Conservation (phyloP, 2,888 invertebrate genomes). For the Agrotis segetum region DNA sequence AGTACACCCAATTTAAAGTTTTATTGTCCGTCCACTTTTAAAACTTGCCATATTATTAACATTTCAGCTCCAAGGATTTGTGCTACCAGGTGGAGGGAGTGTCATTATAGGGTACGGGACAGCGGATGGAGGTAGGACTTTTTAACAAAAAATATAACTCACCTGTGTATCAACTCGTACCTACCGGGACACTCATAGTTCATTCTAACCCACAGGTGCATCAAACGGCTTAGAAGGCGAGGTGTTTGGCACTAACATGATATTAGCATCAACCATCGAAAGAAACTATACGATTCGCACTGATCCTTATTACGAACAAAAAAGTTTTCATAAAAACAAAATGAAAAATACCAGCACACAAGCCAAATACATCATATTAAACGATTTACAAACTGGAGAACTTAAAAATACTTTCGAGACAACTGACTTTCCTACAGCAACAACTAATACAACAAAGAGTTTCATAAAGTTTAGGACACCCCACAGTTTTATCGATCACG, state of each 20-base stretch:
- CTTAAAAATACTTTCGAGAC: constrained; percentile 76
- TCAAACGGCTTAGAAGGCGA: constrained; percentile 93
- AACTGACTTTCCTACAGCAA: constrained; percentile 51
- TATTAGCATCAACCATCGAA: constrained; percentile 91
- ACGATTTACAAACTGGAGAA: constrained; percentile 76
- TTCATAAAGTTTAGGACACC: constrained; percentile 73
- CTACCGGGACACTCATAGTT: constrained; percentile 5
- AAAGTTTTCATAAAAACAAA: constrained; percentile 77
- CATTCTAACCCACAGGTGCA: constrained; percentile 79
- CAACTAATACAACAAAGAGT: constrained; percentile 64
- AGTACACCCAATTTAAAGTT: neutral
- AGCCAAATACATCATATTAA: constrained; percentile 78
- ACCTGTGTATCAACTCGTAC: constrained; percentile 3
- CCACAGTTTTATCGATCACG: constrained; percentile 72
- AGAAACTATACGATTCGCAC: constrained; percentile 78
- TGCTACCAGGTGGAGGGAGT: constrained; percentile 92
- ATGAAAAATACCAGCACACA: constrained; percentile 70
- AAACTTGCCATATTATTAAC: constrained; percentile 35
- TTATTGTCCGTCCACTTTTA: constrained; percentile 13
- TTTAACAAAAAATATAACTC: neutral
- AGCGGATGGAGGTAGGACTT: constrained; percentile 91
- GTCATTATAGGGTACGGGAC: constrained; percentile 93
- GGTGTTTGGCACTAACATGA: constrained; percentile 92
- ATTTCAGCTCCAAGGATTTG: constrained; percentile 90
- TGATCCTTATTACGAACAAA: constrained; percentile 76